These are phyloP conservation scores for Geotrupes spiniger DNA, from an alignment of 2,888 invertebrate genomes.

Conservation along the genomic window DNA sequence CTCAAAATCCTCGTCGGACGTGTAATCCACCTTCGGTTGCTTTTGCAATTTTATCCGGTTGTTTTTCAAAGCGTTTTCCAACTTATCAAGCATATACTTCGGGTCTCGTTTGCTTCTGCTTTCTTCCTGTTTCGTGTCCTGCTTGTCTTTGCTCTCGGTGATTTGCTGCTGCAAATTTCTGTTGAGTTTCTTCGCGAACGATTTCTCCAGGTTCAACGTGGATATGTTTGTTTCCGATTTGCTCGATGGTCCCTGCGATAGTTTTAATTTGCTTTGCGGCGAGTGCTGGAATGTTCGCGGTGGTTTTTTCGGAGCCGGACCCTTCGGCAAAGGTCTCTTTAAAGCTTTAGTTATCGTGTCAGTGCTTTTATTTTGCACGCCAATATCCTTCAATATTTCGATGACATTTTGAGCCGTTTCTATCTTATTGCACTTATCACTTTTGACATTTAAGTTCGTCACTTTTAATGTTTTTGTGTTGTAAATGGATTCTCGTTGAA, in stretches of 20 bases:
- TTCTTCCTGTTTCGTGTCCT: conserved; percentile 5
- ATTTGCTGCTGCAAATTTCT: conserved; percentile 26
- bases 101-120: conserved; percentile 49
- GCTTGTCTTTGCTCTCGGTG: not conserved
- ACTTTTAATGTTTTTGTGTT: conserved; percentile 38
- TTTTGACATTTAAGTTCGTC: conserved; percentile 11
- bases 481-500: conserved; percentile 28
- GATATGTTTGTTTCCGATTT: conserved; percentile 12
- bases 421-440: conserved; percentile 11
- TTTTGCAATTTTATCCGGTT: conserved; percentile 44
- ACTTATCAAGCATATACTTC: conserved; percentile 63
- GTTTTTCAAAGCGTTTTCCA: conserved; percentile 59
- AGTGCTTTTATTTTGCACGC: conserved; percentile 33
- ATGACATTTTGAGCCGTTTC: conserved; percentile 20
- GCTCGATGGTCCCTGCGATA: conserved; percentile 6
- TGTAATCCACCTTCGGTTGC: conserved; percentile 34
- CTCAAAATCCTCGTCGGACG: conserved; percentile 45
- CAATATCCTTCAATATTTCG: conserved; percentile 18
- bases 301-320: conserved; percentile 75
- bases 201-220: conserved; percentile 22
- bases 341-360: conserved; percentile 65
- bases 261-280: conserved; percentile 23
- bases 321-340: conserved; percentile 64
- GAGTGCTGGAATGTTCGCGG: conserved; percentile 61
- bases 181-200: conserved; percentile 30